Evolutionary conservation across 2,888 invertebrate species (phyloP).

Genomic region (Marronus borbonicus): DNA sequence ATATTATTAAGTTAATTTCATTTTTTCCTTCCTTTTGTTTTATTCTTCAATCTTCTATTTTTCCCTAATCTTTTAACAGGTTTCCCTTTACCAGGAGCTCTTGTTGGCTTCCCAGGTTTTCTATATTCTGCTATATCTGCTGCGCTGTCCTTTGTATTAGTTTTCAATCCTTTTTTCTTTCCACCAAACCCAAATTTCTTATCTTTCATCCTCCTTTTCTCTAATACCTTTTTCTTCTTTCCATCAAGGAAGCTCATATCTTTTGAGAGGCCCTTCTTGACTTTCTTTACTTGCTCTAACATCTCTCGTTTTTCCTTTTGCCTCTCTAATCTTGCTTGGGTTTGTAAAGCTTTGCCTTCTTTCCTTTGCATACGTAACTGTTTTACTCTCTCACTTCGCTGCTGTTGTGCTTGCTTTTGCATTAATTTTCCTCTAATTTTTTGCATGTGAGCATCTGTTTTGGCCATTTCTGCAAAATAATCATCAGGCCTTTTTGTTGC

Average conservation of each 20-base stretch:
- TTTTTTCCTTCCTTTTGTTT: slow-evolving; percentile 66
- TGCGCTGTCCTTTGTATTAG: slow-evolving; percentile 88
- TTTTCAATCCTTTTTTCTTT: slow-evolving; percentile 91
- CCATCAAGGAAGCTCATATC: slow-evolving; percentile 88
- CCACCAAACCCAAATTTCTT: slow-evolving; percentile 96
- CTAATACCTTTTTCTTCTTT: slow-evolving; percentile 68
- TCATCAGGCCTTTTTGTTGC: slow-evolving; percentile 92
- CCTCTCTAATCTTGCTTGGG: slow-evolving; percentile 87
- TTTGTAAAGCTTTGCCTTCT: slow-evolving; percentile 90
- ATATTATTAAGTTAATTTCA: not conserved
- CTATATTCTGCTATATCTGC: slow-evolving; percentile 77
- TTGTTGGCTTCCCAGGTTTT: slow-evolving; percentile 61
- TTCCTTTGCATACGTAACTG: slow-evolving; percentile 93
- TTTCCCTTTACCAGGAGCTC: slow-evolving; percentile 53
- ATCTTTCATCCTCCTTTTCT: slow-evolving; percentile 81
- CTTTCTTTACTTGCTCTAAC: slow-evolving; percentile 94
- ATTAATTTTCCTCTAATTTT: slow-evolving; percentile 89
- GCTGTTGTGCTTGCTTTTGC: slow-evolving; percentile 88
- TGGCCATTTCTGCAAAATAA: slow-evolving; percentile 99
- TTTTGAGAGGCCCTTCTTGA: slow-evolving; percentile 86
- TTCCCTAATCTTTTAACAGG: slow-evolving; percentile 69
- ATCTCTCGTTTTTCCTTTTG: slow-evolving; percentile 93
- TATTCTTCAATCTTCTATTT: slow-evolving; percentile 70
- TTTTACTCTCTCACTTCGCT: slow-evolving; percentile 90
- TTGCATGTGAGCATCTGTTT: slow-evolving; percentile 97